These are phyloP conservation scores for Pachyseris speciosa DNA, from an alignment of 64 coral and sea anemone genomes.

Conservation along the genomic window DNA sequence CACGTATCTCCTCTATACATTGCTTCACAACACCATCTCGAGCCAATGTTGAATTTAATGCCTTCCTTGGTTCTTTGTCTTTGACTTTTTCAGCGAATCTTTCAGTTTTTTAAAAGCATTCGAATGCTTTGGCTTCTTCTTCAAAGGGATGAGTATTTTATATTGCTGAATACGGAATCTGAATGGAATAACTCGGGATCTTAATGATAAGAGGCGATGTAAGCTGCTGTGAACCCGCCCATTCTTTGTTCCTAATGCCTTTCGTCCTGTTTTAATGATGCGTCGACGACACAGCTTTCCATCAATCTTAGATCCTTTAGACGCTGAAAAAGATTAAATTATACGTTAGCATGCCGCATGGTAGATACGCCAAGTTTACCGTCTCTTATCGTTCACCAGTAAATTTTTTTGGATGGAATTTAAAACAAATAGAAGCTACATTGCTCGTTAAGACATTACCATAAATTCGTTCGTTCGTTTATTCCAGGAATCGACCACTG, in stretches of 20 bases:
- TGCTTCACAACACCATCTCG: no score
- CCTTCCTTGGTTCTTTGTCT: not conserved
- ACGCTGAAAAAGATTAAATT: not conserved
- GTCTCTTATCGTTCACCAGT: no score
- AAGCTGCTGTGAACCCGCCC: not conserved
- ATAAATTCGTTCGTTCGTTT: no score
- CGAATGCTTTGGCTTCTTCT: not conserved
- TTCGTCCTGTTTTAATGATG: not conserved
- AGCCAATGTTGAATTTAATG: not conserved
- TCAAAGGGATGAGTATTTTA: not conserved
- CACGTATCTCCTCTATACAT: no score
- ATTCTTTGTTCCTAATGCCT: not conserved
- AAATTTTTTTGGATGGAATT: no score
- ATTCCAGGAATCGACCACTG: not conserved
- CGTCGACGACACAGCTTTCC: not conserved
- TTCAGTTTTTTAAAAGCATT: not conserved
- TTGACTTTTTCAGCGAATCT: not conserved
- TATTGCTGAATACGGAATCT: constrained; percentile 24
- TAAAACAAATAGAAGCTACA: no score
- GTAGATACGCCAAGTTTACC: no score
- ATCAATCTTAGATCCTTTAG: not conserved
- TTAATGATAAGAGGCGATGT: not conserved
- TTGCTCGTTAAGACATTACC: no score
- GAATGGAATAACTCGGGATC: not conserved
- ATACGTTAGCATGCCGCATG: no score